A percentile compares a stretch with the other conserved stretches of the same genome.
Conservation (phyloP, 1,140 invertebrate genomes). For the Drosophila virilis region DNA sequence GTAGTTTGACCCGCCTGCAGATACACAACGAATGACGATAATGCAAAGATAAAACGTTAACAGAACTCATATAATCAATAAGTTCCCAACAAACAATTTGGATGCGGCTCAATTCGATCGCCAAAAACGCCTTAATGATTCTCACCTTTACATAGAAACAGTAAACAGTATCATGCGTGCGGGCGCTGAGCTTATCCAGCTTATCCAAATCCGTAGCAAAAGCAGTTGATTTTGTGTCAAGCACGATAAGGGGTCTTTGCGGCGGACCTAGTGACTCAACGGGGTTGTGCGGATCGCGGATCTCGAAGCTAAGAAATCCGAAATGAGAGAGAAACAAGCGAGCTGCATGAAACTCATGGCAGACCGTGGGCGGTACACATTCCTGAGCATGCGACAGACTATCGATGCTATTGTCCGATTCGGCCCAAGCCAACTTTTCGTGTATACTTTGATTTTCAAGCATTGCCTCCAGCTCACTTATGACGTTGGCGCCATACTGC, state of each 20-base stretch:
- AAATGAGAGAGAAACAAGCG: conserved; percentile 97
- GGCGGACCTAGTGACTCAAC: conserved; percentile 83
- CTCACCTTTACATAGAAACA: conserved; percentile 97
- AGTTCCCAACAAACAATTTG: neutral
- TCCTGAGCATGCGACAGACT: conserved; percentile 86
- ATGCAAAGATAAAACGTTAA: neutral
- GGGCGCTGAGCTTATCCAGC: conserved; percentile 91
- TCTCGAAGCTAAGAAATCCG: conserved; percentile 93
- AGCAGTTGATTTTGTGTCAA: conserved; percentile 90
- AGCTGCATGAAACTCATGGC: conserved; percentile 97
- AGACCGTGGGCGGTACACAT: conserved; percentile 91
- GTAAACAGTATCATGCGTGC: conserved; percentile 96
- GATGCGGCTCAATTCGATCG: neutral
- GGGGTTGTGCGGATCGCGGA: conserved; percentile 85
- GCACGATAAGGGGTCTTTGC: conserved; percentile 88
- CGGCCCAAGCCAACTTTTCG: conserved; percentile 84
- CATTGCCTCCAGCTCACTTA: conserved; percentile 86
- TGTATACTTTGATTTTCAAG: conserved; percentile 84
- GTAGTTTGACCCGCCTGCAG: conserved; percentile 91
- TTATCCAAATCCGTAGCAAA: conserved; percentile 91
- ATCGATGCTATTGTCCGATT: conserved; percentile 80
- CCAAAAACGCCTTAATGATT: neutral
- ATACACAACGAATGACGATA: conserved; percentile 89
- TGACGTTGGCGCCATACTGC: conserved; percentile 85
- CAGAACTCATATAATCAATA: neutral